Conservation (phyloP, 2,113 vertebrate genomes). For the Capra hircus region DNA sequence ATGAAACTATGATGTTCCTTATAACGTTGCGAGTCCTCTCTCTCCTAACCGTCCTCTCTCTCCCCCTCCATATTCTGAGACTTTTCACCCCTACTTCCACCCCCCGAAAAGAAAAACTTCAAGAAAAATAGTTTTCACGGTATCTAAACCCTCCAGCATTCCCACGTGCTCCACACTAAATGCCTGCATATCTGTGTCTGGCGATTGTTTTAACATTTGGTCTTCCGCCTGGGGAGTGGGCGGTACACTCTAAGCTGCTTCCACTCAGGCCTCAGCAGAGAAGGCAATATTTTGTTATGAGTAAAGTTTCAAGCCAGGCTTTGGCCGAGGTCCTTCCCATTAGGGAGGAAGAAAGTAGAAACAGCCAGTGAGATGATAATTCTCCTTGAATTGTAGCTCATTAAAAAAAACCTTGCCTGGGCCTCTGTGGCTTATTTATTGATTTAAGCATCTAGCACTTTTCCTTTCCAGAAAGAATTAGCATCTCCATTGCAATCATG, state of each 20-base stretch:
- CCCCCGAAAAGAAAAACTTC: background rate
- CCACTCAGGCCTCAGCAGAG: constrained; percentile 67
- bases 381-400: constrained; percentile 49
- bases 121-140: constrained; percentile 43
- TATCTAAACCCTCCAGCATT: background rate
- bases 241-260: constrained; percentile 66
- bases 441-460: background rate
- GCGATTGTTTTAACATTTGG: constrained; percentile 74
- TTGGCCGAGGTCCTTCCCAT: constrained; percentile 67
- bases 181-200: constrained; percentile 38
- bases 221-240: constrained; percentile 76
- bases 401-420: constrained; percentile 37
- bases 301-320: constrained; percentile 76
- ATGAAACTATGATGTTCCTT: background rate
- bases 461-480: constrained; percentile 50
- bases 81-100: background rate
- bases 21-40: background rate
- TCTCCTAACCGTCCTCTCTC: background rate
- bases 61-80: background rate
- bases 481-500: constrained; percentile 24
- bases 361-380: constrained; percentile 44
- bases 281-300: constrained; percentile 74
- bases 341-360: constrained; percentile 67
- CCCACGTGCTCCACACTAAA: constrained; percentile 29
- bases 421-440: constrained; percentile 27